Conservation (phyloP, 2,113 vertebrate species). For the Equus przewalskii region DNA sequence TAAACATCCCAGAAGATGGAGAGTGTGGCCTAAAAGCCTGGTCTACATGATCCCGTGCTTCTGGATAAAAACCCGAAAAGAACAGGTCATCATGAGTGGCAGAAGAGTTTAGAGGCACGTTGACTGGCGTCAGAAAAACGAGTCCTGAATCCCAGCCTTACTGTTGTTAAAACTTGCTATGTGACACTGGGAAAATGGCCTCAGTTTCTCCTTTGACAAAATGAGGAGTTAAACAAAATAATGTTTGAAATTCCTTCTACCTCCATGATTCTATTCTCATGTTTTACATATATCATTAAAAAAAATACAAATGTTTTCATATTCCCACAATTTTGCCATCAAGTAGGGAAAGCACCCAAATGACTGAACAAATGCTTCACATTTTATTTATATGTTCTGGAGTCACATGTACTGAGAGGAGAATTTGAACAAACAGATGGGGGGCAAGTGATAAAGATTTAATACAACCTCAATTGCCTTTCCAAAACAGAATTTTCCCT, state of each 20-base stretch:
- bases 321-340: background rate
- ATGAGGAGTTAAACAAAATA: background rate
- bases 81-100: background rate
- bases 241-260: background rate
- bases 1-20: background rate
- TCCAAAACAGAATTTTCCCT: conserved; percentile 45
- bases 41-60: background rate
- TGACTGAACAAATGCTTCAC: background rate
- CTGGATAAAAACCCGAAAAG: conserved; percentile 38
- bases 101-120: background rate
- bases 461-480: conserved; percentile 10
- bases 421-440: conserved; percentile 39
- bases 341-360: background rate
- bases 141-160: background rate
- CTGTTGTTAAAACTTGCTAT: background rate
- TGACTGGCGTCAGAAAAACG: background rate
- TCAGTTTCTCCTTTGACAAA: conserved; percentile 37
- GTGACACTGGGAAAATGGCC: background rate
- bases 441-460: background rate
- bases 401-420: background rate
- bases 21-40: background rate
- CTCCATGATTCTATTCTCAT: background rate
- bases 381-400: conserved; percentile 25
- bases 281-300: conserved; percentile 7
- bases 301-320: conserved; percentile 26